A percentile compares a stretch with the other conserved stretches of the same genome.
Evolutionary conservation across 2,888 invertebrate species (phyloP).

Genomic region (Pheosia gnoma): DNA sequence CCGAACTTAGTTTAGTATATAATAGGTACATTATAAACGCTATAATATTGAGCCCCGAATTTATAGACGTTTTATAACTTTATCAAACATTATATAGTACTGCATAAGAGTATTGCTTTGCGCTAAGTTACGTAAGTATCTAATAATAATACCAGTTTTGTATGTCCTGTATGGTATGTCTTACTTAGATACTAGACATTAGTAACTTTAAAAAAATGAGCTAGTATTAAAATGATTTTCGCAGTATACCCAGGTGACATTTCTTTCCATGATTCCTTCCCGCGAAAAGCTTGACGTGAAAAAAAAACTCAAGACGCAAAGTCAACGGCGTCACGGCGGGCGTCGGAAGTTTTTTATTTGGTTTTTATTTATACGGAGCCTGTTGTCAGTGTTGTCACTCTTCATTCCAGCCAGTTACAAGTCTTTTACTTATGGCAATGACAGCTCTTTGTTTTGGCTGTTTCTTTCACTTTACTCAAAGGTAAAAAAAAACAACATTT

Average conservation of each 20-base stretch:
- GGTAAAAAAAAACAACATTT: neutral
- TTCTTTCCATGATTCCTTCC: slow-evolving; percentile 57
- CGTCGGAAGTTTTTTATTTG: slow-evolving; percentile 56
- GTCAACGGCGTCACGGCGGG: slow-evolving; percentile 52
- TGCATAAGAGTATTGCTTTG: too few relatives aligned
- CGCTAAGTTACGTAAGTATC: too few relatives aligned
- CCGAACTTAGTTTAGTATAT: neutral
- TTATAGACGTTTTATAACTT: too few relatives aligned
- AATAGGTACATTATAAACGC: too few relatives aligned
- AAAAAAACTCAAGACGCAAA: slow-evolving; percentile 46
- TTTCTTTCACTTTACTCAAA: neutral
- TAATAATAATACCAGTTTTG: too few relatives aligned
- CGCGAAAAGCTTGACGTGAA: slow-evolving; percentile 44
- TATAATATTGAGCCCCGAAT: too few relatives aligned
- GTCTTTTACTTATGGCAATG: slow-evolving; percentile 52
- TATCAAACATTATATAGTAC: too few relatives aligned
- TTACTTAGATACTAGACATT: too few relatives aligned
- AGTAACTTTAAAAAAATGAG: neutral
- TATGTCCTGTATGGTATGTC: too few relatives aligned
- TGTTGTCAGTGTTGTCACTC: slow-evolving; percentile 61
- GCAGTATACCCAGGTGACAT: slow-evolving; percentile 54
- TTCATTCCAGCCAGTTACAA: slow-evolving; percentile 54
- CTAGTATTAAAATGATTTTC: slow-evolving; percentile 51
- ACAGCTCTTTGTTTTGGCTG: neutral
- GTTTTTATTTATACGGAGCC: slow-evolving; percentile 51